Evolutionary conservation across 2,797 vertebrate genomes (phyloP), one percentile per base, ranked within the genome.

Genomic region (Lagocephalus sceleratus): DNA sequence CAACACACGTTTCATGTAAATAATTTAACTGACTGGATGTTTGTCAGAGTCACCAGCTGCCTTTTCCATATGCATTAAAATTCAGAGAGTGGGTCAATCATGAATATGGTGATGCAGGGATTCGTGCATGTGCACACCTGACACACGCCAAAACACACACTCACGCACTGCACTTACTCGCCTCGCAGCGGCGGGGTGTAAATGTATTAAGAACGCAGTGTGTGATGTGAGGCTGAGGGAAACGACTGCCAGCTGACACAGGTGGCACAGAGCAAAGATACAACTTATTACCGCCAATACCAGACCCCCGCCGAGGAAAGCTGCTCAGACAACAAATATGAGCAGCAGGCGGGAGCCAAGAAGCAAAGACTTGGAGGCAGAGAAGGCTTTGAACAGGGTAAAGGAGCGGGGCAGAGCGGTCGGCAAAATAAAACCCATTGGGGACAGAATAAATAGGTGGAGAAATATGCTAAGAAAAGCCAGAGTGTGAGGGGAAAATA

Each of bases 211-310:
- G 63, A 53, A 51, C 63, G 71, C 71, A 59, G 73, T 79, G 75
- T 79, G 64, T 60, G 79, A 84, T 45, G 68, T 57, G 66, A 72
- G 60, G 71, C 59, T 58, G 68, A 67, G 54, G 60, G 59, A 70
- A 65, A 68, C 53, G 56, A 68, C 70, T 70, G 78, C 77, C 78
- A 75, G 66, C 71, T 78, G 78, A 85, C 81, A 78, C 72, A 81
- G 79, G 79, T 85, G 82, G 85, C 80, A 71, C 78, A 45, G 66
- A 69, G 64, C 74, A 75, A 57, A 78, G 71, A 86, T 78, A 78
- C 54, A 68, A 79, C 66, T 75, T 79, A 78, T 84, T 86, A 83
- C 68, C 82, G 76, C 68, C 74, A 78, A 80, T 75, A 80, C 60
- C 66, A 75, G 74, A 74, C 47, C 68, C 71, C 74, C 43, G 47